A percentile compares a stretch with the other conserved stretches of the same genome.
phyloP scores from a whole-genome alignment of 2,888 invertebrate genomes.

The Philereme transversata region DNA sequence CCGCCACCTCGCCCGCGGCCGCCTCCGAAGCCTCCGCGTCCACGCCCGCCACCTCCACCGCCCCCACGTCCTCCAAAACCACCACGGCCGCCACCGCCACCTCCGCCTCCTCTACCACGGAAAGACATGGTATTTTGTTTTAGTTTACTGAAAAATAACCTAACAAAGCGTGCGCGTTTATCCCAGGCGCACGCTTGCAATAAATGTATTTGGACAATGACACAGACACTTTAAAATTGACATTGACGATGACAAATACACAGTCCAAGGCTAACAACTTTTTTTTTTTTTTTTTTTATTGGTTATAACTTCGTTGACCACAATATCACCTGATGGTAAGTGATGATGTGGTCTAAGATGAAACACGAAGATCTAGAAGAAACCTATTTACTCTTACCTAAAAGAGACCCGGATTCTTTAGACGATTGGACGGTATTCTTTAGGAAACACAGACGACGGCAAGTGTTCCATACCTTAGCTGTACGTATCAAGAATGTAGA shows the following conservation, averaged over 20 bases:
- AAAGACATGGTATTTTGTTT: slow-evolving; percentile 67
- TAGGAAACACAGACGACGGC: too few relatives aligned
- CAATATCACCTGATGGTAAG: too few relatives aligned
- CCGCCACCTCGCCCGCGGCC: slow-evolving; percentile 69
- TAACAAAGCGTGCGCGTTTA: slow-evolving; percentile 47
- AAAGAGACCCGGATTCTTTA: too few relatives aligned
- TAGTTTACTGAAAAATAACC: slow-evolving; percentile 54
- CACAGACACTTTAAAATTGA: neutral
- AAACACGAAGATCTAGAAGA: too few relatives aligned
- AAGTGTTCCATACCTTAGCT: too few relatives aligned
- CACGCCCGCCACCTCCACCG: slow-evolving; percentile 60
- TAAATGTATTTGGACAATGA: neutral
- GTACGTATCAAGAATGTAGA: too few relatives aligned
- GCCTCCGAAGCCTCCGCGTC: slow-evolving; percentile 64
- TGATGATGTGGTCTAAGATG: too few relatives aligned
- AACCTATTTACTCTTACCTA: too few relatives aligned
- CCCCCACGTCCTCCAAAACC: slow-evolving; percentile 60
- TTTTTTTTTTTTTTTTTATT: too few relatives aligned
- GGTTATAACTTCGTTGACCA: too few relatives aligned
- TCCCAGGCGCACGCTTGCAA: slow-evolving; percentile 11
- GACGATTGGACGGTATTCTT: too few relatives aligned
- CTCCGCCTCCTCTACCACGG: slow-evolving; percentile 74
- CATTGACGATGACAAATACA: slow-evolving; percentile 11
- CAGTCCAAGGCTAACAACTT: too few relatives aligned
- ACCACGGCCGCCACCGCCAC: slow-evolving; percentile 63